Conservation (phyloP, 2,113 vertebrate genomes). For the Oplegnathus fasciatus region DNA sequence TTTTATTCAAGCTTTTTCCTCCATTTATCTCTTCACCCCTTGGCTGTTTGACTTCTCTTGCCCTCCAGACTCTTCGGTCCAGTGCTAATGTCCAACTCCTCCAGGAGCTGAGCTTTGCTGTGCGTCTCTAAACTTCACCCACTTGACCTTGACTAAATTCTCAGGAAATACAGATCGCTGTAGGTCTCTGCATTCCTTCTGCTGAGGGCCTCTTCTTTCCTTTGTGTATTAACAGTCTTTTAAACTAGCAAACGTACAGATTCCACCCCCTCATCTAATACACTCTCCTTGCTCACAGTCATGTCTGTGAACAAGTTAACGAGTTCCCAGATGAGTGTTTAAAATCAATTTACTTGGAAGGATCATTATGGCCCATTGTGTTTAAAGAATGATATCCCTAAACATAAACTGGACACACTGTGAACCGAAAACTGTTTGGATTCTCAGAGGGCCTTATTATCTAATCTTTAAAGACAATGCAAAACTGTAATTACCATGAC, state of each 20-base stretch:
- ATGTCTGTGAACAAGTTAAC: background rate
- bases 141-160: constrained; percentile 36
- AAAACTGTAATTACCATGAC: background rate
- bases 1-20: constrained; percentile 6
- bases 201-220: constrained; percentile 12
- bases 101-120: background rate
- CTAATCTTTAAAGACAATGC: background rate
- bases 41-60: constrained; percentile 7
- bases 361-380: background rate
- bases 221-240: constrained; percentile 30
- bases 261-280: background rate
- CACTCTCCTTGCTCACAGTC: background rate
- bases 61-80: constrained; percentile 21
- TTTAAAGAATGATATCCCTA: background rate
- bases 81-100: constrained; percentile 27
- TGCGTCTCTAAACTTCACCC: constrained; percentile 13
- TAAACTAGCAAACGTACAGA: constrained; percentile 3
- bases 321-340: background rate
- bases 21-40: constrained; percentile 6
- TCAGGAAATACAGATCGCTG: constrained; percentile 33
- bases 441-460: background rate
- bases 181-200: constrained; percentile 19
- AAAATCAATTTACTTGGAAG: background rate
- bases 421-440: background rate
- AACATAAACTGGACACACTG: background rate